Percentiles rank a stretch among this genome's conserved stretches.
phyloP scores from a whole-genome alignment of 2,888 invertebrate species.

The Drosophila melanosoma region DNA sequence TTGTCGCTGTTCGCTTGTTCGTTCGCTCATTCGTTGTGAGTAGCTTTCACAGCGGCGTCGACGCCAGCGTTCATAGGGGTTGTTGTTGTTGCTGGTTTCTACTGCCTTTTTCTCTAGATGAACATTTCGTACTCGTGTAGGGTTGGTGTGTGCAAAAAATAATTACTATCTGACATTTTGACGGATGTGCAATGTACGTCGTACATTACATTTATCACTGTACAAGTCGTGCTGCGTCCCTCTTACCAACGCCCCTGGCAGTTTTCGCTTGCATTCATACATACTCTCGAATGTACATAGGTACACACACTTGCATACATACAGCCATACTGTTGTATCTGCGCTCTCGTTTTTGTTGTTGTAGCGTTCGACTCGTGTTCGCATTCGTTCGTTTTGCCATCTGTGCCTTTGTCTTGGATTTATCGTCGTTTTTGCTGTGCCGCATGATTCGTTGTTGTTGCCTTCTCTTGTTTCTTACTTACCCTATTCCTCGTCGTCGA shows the following conservation, averaged over 20 bases:
- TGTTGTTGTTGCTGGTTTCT: slow-evolving; percentile 24
- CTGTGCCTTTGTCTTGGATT: slow-evolving; percentile 51
- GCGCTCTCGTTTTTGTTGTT: slow-evolving; percentile 43
- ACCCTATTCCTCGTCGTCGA: slow-evolving; percentile 62
- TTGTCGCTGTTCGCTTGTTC: slow-evolving; percentile 50
- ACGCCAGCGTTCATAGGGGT: slow-evolving; percentile 49
- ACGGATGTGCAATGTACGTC: slow-evolving; percentile 24
- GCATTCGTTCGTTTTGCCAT: slow-evolving; percentile 68
- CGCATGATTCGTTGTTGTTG: slow-evolving; percentile 60
- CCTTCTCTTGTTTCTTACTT: slow-evolving; percentile 47
- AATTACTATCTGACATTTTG: slow-evolving; percentile 33
- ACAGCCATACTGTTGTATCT: slow-evolving; percentile 23
- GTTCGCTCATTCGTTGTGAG: slow-evolving; percentile 19
- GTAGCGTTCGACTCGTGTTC: slow-evolving; percentile 54
- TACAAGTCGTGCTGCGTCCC: slow-evolving; percentile 25
- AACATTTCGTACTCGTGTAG: slow-evolving; percentile 7
- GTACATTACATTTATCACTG: slow-evolving; percentile 38
- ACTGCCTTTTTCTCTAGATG: background rate
- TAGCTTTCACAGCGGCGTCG: slow-evolving; percentile 41
- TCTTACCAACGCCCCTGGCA: slow-evolving; percentile 46
- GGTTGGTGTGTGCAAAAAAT: slow-evolving; percentile 19
- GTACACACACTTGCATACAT: background rate
- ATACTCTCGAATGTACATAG: slow-evolving; percentile 18
- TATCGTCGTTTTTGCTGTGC: slow-evolving; percentile 57
- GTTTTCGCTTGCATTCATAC: slow-evolving; percentile 59